Percentiles rank a stretch among this genome's conserved stretches.
Evolutionary conservation across 2,888 invertebrate species (phyloP).

Genomic region (Cheilosia pagana): DNA sequence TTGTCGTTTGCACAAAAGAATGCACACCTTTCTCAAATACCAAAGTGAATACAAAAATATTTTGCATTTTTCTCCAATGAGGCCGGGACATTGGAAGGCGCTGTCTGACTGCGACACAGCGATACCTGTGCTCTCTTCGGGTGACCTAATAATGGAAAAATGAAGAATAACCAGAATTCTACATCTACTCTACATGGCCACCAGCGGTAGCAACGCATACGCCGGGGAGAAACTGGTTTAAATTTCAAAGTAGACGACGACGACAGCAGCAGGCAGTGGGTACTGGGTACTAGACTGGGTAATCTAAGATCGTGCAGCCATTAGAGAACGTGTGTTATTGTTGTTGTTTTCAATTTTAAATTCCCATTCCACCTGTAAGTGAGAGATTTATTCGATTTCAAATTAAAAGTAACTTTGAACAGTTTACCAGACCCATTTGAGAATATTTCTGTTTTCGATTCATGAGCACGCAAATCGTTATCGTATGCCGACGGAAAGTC

Average conservation of each 20-base stretch:
- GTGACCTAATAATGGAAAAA: conserved; percentile 74
- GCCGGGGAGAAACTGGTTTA: conserved; percentile 60
- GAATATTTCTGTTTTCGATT: conserved; percentile 4
- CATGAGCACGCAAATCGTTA: conserved; percentile 16
- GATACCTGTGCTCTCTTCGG: conserved; percentile 26
- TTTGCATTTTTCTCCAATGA: conserved; percentile 2
- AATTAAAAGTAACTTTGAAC: conserved; percentile 4
- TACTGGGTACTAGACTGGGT: too few relatives aligned
- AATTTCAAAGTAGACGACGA: conserved; percentile 32
- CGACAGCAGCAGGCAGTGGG: conserved; percentile 25
- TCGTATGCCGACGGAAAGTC: conserved; percentile 30
- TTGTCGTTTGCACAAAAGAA: conserved; percentile 21
- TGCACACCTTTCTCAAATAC: neutral
- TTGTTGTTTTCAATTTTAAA: conserved; percentile 40
- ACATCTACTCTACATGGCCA: conserved; percentile 33
- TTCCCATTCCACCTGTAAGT: conserved; percentile 38
- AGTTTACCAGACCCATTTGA: conserved; percentile 9
- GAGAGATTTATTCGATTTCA: conserved; percentile 43
- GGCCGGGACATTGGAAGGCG: neutral
- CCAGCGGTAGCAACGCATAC: conserved; percentile 46
- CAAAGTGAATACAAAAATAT: conserved; percentile 7
- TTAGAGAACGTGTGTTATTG: conserved; percentile 45
- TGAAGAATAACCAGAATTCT: conserved; percentile 71
- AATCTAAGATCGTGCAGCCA: conserved; percentile 43
- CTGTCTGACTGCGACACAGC: conserved; percentile 3